Evolutionary conservation across 1,140 invertebrate species (phyloP).

Genomic region (Drosophila pachea): DNA sequence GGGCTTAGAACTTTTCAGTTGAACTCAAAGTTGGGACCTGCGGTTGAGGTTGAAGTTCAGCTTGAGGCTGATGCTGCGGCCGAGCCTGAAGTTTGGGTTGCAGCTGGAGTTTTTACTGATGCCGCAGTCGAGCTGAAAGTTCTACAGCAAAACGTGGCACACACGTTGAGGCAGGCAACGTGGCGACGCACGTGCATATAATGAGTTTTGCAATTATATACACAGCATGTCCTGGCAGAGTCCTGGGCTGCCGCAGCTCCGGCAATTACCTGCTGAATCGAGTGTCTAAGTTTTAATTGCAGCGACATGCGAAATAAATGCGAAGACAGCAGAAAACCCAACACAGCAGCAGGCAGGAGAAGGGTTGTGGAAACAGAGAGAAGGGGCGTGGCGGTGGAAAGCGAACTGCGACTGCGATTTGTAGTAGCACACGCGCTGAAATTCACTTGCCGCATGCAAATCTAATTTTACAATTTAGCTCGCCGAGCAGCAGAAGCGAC

Average conservation of each 20-base stretch:
- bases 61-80: conserved; percentile 1
- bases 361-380: background rate
- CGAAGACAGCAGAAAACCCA: conserved; percentile 28
- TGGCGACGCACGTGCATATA: conserved; percentile 42
- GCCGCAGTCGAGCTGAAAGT: conserved; percentile 44
- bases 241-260: conserved; percentile 28
- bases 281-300: conserved; percentile 71
- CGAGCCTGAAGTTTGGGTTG: conserved; percentile 8
- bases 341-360: conserved; percentile 27
- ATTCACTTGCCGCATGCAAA: conserved; percentile 35
- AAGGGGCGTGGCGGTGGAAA: background rate
- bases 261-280: conserved; percentile 66
- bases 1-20: conserved; percentile 29
- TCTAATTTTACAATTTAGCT: conserved; percentile 52
- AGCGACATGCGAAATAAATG: conserved; percentile 56
- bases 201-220: conserved; percentile 70
- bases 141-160: conserved; percentile 25
- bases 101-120: conserved; percentile 59
- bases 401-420: background rate
- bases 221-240: conserved; percentile 19
- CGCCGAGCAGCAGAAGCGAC: conserved; percentile 13
- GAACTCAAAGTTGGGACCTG: conserved; percentile 31
- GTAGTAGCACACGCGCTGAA: conserved; percentile 9
- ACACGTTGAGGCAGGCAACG: conserved; percentile 12
- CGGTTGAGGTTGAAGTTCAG: conserved; percentile 15